Conservation (phyloP, 1,140 invertebrate genomes). For the Grapholita molesta region DNA sequence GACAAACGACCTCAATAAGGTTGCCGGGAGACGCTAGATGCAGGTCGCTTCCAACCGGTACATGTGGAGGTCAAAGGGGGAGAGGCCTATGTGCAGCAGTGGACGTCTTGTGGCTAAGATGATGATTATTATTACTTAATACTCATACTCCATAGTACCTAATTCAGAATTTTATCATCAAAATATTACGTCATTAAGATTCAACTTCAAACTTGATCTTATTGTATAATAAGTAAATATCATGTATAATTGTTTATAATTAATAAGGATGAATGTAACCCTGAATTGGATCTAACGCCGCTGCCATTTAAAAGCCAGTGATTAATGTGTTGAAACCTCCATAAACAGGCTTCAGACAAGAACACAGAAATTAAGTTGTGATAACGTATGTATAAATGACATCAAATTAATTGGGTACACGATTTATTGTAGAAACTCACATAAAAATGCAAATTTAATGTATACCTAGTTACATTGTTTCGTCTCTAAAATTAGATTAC, state of each 20-base stretch:
- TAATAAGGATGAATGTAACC: not conserved
- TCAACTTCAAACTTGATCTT: not conserved
- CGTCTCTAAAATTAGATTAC: not conserved
- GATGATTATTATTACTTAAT: too few relatives aligned
- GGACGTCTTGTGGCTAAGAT: too few relatives aligned
- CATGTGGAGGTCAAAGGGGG: too few relatives aligned
- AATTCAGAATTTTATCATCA: too few relatives aligned
- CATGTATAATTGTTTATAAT: not conserved
- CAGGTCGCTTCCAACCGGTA: too few relatives aligned
- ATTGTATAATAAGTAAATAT: not conserved
- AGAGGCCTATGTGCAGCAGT: too few relatives aligned
- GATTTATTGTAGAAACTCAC: slow-evolving; percentile 30
- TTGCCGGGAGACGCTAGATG: too few relatives aligned
- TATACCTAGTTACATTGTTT: slow-evolving; percentile 8
- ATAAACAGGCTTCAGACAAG: slow-evolving; percentile 33
- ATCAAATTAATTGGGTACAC: slow-evolving; percentile 34
- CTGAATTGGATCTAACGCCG: not conserved
- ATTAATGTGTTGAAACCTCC: slow-evolving; percentile 8
- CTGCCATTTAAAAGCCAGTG: slow-evolving; percentile 1
- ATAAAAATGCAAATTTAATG: slow-evolving; percentile 17
- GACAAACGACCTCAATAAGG: too few relatives aligned
- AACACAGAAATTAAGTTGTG: slow-evolving; percentile 35
- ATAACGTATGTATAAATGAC: slow-evolving; percentile 36
- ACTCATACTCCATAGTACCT: too few relatives aligned
- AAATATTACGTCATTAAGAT: not conserved